Base-by-base conservation (phyloP, 2,888 invertebrate genomes). In the Encarsia formosa region DNA sequence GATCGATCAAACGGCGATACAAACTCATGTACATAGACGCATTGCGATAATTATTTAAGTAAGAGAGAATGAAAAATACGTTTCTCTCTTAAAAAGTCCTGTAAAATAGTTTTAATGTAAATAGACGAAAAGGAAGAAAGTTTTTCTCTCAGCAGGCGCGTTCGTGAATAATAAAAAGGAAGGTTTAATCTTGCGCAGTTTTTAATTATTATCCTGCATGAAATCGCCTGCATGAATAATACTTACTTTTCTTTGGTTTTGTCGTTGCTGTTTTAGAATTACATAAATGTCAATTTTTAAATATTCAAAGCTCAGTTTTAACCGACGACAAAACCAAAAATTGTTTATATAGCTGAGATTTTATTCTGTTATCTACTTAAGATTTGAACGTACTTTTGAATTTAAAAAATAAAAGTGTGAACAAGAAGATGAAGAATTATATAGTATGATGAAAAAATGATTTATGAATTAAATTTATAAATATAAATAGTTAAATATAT, bases 41-140 rank as follows among this genome's bases (percentile, higher is more conserved):
- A 47, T 13, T 16, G 49, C 45, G 34, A 52, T 38, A 8, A 50
- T 52, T 55, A 48, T 52, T 57, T 40, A 49, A 44, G 43, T 22
- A 49, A 41, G 26, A 34, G 19, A 39, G 16, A 29, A 39, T 39
- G 24, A 11, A 49, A 16, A 47, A 23, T 24, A 34, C 47, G 11
- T 48, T 50, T 44, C 34, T 39, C 35, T 65, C 68, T 63, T 62
- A 61, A 63, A 65, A 55, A 48, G 62, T 65, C 64, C 59, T 72
- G 71, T 72, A 71, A 69, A 59, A 71, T 72, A 73, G 31, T 23
- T 67, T 70, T 67, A 67, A 59, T 73, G 73, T 73, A 73, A 56
- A 73, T 73, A 73, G 19, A 67, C 67, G 68, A 68, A 70, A 69
- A 26, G 13, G 24, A 13, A 44, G 26, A 11, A 22, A n/a, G n/a